Conservation (phyloP, 2,113 vertebrate genomes). For the Cyphomyrus discorhynchus region DNA sequence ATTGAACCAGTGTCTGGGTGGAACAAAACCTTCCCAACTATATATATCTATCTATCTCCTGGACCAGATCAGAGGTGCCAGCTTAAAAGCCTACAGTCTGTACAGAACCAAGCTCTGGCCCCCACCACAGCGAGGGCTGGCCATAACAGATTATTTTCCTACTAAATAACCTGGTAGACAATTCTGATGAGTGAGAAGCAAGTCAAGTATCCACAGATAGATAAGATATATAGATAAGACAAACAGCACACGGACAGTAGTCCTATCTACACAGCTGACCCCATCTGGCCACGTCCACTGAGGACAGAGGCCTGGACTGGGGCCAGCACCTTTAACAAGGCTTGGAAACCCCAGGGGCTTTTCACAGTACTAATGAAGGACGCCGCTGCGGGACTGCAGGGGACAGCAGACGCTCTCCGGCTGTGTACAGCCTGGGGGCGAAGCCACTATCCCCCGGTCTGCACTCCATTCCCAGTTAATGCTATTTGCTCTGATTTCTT, state of each 20-base stretch:
- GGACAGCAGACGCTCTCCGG: background rate
- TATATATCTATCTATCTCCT: background rate
- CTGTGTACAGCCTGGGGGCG: background rate
- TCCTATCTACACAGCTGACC: background rate
- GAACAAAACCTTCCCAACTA: background rate
- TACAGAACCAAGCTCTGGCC: background rate
- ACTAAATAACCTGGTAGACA: background rate
- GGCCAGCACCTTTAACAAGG: conserved; percentile 5
- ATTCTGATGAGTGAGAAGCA: background rate
- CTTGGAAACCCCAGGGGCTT: conserved; percentile 7
- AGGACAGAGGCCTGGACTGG: background rate
- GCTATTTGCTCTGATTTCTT: background rate
- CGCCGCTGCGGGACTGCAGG: background rate
- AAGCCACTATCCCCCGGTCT: background rate
- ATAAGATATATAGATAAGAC: background rate
- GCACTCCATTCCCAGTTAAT: background rate
- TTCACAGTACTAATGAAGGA: background rate
- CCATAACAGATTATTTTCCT: background rate
- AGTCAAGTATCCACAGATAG: background rate
- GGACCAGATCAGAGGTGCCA: background rate
- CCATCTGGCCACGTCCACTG: background rate
- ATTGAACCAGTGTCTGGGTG: background rate
- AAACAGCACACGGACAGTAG: background rate
- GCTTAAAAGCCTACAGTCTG: background rate
- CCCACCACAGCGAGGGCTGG: background rate